Evolutionary conservation across 30 jellyfish, hydroid and myxozoan genomes (phyloP), one percentile per base, ranked within the genome.

Genomic region (Pelagia noctiluca): DNA sequence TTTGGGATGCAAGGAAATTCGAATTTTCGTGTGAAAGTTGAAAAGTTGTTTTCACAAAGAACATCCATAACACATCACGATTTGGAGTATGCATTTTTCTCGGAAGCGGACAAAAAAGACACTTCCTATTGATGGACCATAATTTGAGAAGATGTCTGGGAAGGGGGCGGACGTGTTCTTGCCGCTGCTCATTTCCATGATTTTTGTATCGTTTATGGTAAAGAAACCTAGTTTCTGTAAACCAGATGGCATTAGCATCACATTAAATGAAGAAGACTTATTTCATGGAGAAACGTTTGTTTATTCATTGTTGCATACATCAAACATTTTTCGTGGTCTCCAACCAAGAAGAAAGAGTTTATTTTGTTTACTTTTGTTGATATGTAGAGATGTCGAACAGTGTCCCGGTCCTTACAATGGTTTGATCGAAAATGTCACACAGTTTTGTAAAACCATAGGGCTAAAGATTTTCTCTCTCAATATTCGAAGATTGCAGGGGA

Each of bases 361-460:
- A 42, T 42, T 42, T 42, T 42, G 57, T 42, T 42, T 28, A 32
- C 79, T 66, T 26, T 25, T 66, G 12, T 19, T 32, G 21, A 28
- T 66, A 66, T 71, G 84, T 38, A 71, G 84, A 71, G 84, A 71
- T 53, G 70, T 71, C 63, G 84, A 71, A 29, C 35, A 3, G 21
- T 37, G 37, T 53, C 84, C 84, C 2, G 82, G 82, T 4, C 82
- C 82, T 8, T 35, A 35, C 70, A 24, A 24, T 10, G 26, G 37
- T 5, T 25, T 53, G 26, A 38, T 53, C 63, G 33, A 38, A 65
- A 34, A 37, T 31, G 42, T 49, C 70, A 71, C 30, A 22, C 47
- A 7, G 3, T 35, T 35, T 35, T 71, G 84, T 49, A 21, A 35
- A 11, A 38, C 70, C 26, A 71, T 2, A 38, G 84, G 84, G 63